Conservation (phyloP, 2,888 invertebrate genomes). For the Chrysolina oricalcia region DNA sequence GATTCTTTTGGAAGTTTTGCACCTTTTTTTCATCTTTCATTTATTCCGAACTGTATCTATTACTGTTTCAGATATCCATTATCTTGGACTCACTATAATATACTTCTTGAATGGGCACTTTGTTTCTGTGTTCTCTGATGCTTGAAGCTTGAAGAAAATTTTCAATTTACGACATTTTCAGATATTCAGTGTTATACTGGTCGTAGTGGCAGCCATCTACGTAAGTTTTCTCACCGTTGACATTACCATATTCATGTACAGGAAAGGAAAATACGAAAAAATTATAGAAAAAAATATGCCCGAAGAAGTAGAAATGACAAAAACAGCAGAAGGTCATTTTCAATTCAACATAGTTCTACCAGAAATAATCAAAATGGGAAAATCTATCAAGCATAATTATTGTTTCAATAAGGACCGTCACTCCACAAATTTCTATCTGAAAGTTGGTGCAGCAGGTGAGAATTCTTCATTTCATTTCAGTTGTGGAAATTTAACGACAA, state of each 20-base stretch:
- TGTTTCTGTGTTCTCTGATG: too few relatives aligned
- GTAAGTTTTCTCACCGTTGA: slow-evolving; percentile 78
- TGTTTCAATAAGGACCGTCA: slow-evolving; percentile 81
- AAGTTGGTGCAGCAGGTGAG: slow-evolving; percentile 82
- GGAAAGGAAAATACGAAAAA: slow-evolving; percentile 69
- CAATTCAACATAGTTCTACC: slow-evolving; percentile 70
- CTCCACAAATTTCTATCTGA: slow-evolving; percentile 83
- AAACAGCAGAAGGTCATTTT: slow-evolving; percentile 61
- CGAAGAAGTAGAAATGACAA: slow-evolving; percentile 60
- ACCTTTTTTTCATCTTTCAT: too few relatives aligned
- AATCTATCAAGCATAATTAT: slow-evolving; percentile 75
- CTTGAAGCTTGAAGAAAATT: too few relatives aligned
- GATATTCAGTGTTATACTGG: slow-evolving; percentile 78
- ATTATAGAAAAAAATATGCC: slow-evolving; percentile 56
- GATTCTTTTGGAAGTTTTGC: too few relatives aligned
- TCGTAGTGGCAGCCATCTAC: slow-evolving; percentile 76
- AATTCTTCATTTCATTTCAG: slow-evolving; percentile 17
- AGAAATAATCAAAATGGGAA: slow-evolving; percentile 63
- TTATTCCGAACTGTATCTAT: too few relatives aligned
- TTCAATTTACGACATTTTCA: slow-evolving; percentile 66
- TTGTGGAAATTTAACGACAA: too few relatives aligned
- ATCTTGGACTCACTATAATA: too few relatives aligned
- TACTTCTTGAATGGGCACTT: too few relatives aligned
- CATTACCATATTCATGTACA: slow-evolving; percentile 75
- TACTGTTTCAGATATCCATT: too few relatives aligned